phyloP scores from a whole-genome alignment of 2,113 vertebrate species.

The Hippoglossus stenolepis region DNA sequence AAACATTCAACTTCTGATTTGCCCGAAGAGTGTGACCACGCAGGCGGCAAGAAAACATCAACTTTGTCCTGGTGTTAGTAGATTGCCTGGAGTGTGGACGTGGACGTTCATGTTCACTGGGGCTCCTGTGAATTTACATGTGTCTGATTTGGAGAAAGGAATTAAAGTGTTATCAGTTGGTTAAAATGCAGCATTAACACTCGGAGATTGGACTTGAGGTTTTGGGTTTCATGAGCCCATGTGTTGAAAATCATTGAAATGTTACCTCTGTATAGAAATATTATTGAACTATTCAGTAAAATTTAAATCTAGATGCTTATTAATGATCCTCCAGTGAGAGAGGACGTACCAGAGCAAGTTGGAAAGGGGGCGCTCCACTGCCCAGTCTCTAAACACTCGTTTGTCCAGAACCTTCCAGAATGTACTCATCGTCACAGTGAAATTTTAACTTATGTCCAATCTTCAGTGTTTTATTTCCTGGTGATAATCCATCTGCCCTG shows the following conservation, averaged over 20 bases:
- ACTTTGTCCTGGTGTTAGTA: not conserved
- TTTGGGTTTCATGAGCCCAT: too few relatives aligned
- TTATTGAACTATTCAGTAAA: too few relatives aligned
- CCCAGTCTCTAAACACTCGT: slow-evolving; percentile 81
- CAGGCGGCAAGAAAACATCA: not conserved
- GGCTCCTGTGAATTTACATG: not conserved
- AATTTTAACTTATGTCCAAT: slow-evolving; percentile 84
- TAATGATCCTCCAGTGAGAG: too few relatives aligned
- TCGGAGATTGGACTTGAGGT: too few relatives aligned
- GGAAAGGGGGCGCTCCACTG: slow-evolving; percentile 82
- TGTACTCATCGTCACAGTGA: slow-evolving; percentile 72
- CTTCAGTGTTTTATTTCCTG: slow-evolving; percentile 63
- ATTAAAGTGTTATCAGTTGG: not conserved
- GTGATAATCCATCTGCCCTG: slow-evolving; percentile 40
- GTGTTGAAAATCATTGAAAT: too few relatives aligned
- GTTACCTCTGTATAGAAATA: too few relatives aligned
- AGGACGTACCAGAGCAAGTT: slow-evolving; percentile 81
- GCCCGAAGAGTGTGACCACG: slow-evolving; percentile 36
- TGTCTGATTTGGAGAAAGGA: slow-evolving; percentile 10
- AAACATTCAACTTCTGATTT: slow-evolving; percentile 78
- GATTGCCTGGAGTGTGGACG: accelerated
- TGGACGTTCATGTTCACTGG: accelerated
- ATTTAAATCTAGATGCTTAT: too few relatives aligned
- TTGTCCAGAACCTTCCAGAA: slow-evolving; percentile 69
- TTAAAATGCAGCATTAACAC: too few relatives aligned